Conservation (phyloP, 2,113 vertebrate genomes). For the Parus major region DNA sequence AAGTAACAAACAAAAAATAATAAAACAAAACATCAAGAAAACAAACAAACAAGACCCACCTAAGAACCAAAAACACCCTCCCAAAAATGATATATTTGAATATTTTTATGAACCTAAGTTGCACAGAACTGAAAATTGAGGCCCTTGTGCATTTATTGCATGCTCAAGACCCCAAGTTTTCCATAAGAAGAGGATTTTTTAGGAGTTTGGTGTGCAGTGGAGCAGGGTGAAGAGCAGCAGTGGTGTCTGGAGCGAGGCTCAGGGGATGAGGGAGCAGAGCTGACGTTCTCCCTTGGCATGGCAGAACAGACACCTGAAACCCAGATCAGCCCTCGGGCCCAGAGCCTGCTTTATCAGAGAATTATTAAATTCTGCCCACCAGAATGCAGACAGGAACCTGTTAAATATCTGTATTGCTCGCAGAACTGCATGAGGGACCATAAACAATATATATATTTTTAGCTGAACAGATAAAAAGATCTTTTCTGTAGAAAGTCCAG, state of each 20-base stretch:
- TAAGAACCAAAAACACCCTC: not conserved
- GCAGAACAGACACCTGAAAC: not conserved
- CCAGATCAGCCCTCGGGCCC: not conserved
- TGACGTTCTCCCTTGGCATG: accelerated
- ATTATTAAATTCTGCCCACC: not conserved
- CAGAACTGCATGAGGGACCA: not conserved
- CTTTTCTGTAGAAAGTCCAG: not conserved
- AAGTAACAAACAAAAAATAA: not conserved
- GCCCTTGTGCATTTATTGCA: not conserved
- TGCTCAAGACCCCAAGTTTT: not conserved
- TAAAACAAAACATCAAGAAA: not conserved
- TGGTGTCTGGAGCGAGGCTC: not conserved
- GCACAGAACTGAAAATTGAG: not conserved
- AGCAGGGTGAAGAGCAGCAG: not conserved
- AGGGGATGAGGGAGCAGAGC: not conserved
- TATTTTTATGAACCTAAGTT: not conserved
- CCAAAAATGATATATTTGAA: not conserved
- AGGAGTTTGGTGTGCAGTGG: not conserved
- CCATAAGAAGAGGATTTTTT: not conserved
- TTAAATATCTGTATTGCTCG: not conserved
- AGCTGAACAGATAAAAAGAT: not conserved
- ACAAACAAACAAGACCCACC: not conserved
- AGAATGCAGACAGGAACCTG: not conserved
- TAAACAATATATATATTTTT: not conserved
- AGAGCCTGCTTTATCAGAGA: not conserved